Base-by-base conservation (phyloP, 1,140 invertebrate species). In the Cotesia chilonis region DNA sequence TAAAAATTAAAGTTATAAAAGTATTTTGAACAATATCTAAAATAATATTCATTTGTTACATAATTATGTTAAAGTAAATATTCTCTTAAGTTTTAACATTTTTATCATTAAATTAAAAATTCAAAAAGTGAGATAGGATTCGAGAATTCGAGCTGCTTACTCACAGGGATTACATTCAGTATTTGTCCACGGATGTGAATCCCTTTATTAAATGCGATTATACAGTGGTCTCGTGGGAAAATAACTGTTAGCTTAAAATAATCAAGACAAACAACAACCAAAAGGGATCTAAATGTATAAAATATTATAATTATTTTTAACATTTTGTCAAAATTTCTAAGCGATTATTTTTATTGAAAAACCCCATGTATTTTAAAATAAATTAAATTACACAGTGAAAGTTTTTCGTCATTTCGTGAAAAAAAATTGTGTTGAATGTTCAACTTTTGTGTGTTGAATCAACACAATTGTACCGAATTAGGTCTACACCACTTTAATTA, bases 131-230 rank as follows among this genome's bases (percentile, higher is more conserved):
- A 47, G 41, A 47, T 47, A n/a, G 17, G 12, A 63, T 60, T 60
- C 28, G 5, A 35, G 35, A 60, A 60, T 63, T 63, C 37, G 7
- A 37, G 60, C n/a, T 14, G 28, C 12, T 37, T n/a, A 41, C n/a
- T 63, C 35, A 38, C 7, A 37, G 60, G 36, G 60, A 63, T 63
- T 63, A 63, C 60, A n/a, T 63, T 61, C 14, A 37, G 60, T 63
- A 14, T 12, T 12, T 28, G 12, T 63, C 35, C 2, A 36, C 10
- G 36, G 37, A 38, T 63, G 9, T 41, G 60, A 63, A 63, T 63
- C 35, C 60, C n/a, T 41, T 28, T 63, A 63, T 37, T 63, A 63
- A 63, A 63, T 63, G 60, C 28, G 14, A 63, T 63, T 63, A 38
- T 63, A 63, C 35, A 63, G 60, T 63, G 60, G 20, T 36, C 59